A percentile compares a stretch with the other conserved stretches of the same genome.
Conservation (phyloP, 2,113 vertebrate species). For the Sylvietta virens region DNA sequence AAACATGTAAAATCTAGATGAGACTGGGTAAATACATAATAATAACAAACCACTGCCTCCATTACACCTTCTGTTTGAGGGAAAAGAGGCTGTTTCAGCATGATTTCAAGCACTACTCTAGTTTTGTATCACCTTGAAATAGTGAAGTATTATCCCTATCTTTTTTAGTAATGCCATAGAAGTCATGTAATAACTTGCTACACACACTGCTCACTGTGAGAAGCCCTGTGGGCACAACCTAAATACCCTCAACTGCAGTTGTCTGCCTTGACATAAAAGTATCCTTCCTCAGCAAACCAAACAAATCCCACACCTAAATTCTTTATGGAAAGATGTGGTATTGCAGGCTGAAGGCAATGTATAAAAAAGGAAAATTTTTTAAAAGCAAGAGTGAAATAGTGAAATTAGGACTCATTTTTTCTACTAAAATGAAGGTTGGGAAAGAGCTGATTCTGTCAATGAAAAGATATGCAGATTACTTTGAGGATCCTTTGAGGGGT, state of each 20-base stretch:
- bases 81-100: not conserved
- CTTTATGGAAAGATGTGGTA: not conserved
- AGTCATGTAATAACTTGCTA: constrained; percentile 28
- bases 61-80: not conserved
- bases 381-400: not conserved
- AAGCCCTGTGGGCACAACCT: constrained; percentile 12
- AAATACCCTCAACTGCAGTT: constrained; percentile 8
- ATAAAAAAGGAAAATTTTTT: not conserved
- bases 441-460: not conserved
- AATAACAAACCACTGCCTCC: not conserved
- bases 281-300: constrained; percentile 40
- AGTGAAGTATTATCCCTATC: not conserved
- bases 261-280: not conserved
- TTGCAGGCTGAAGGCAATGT: not conserved
- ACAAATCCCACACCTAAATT: constrained; percentile 12
- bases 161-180: not conserved
- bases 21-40: not conserved
- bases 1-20: not conserved
- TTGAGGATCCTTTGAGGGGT: not conserved
- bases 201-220: not conserved
- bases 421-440: not conserved
- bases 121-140: not conserved
- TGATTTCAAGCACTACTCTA: not conserved
- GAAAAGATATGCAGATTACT: not conserved
- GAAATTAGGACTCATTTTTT: not conserved